Conservation (phyloP, 2,797 vertebrate species). For the Buceros bicornis region DNA sequence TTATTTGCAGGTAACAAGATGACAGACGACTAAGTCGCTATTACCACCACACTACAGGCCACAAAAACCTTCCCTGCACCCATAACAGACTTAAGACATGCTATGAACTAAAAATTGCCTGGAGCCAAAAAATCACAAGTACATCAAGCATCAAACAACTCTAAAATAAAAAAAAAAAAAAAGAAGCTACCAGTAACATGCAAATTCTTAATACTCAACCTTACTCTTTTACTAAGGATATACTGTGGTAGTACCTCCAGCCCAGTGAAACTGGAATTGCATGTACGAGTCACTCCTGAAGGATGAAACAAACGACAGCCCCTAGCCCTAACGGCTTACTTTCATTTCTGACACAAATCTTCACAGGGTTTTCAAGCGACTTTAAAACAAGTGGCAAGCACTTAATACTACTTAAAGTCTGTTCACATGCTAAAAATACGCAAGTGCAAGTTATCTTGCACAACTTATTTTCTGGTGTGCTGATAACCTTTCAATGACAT, state of each 20-base stretch:
- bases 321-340: background rate
- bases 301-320: background rate
- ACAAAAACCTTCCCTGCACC: background rate
- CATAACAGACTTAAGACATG: accelerated
- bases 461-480: background rate
- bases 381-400: background rate
- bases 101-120: background rate
- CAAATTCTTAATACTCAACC: background rate
- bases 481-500: background rate
- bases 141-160: background rate
- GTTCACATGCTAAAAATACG: background rate
- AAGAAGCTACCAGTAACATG: background rate
- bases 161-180: background rate
- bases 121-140: background rate
- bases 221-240: background rate
- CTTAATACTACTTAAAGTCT: background rate
- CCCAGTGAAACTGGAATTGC: background rate
- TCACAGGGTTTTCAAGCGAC: background rate
- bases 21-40: background rate
- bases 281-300: background rate
- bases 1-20: background rate
- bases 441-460: background rate
- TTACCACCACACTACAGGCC: background rate
- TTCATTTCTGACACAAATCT: background rate
- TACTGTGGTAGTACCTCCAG: background rate